Percentiles rank a stretch among this genome's conserved stretches.
Evolutionary conservation across 1,140 invertebrate genomes (phyloP).

Genomic region (Tetraneura akinire): DNA sequence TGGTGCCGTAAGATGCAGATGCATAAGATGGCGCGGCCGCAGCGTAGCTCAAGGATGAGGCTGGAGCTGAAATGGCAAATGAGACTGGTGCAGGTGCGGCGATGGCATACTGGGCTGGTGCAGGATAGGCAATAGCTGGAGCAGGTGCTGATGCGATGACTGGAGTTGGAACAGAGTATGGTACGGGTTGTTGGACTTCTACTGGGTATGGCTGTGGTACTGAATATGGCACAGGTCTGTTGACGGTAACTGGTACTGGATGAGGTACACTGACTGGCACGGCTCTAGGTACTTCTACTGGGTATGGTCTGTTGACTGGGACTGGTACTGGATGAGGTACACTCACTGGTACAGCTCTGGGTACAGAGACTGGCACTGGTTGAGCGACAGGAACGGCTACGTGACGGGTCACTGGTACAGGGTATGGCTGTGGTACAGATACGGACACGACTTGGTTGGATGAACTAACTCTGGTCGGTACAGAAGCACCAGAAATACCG

Average conservation of each 20-base stretch:
- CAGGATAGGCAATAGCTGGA: not conserved
- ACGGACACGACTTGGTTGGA: conserved; percentile 26
- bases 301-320: conserved; percentile 71
- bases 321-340: conserved; percentile 71
- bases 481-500: not conserved
- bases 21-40: not conserved
- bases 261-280: conserved; percentile 72
- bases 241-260: conserved; percentile 61
- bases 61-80: not conserved
- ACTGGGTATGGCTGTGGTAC: conserved; percentile 24
- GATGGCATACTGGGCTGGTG: not conserved
- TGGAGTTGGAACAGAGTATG: conserved; percentile 39
- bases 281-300: conserved; percentile 69
- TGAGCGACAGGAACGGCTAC: conserved; percentile 72
- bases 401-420: conserved; percentile 69
- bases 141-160: not conserved
- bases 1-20: not conserved
- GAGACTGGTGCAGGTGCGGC: not conserved
- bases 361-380: conserved; percentile 69
- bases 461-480: conserved; percentile 30
- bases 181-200: conserved; percentile 33
- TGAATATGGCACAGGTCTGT: not conserved
- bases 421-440: conserved; percentile 39
- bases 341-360: conserved; percentile 73
- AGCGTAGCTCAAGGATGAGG: not conserved